phyloP scores from a whole-genome alignment of 1,140 invertebrate genomes.

The Aplysia californica region DNA sequence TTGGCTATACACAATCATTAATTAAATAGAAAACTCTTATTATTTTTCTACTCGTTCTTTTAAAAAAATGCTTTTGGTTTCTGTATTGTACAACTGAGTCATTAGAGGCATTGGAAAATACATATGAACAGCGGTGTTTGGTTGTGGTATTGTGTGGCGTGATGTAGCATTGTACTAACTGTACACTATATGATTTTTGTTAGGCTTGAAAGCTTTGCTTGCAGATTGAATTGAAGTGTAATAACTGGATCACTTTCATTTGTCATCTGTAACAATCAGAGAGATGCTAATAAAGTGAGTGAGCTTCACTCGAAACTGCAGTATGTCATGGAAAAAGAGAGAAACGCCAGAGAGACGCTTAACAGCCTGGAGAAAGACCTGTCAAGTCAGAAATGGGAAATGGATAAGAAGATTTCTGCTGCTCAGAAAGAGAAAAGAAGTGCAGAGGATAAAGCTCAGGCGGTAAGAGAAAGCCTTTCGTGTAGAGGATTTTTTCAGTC shows the following conservation, averaged over 20 bases:
- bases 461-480: not conserved
- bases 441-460: not conserved
- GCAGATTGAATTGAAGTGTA: not conserved
- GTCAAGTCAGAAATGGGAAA: not conserved
- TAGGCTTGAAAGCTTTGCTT: not conserved
- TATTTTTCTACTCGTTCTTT: too few species aligned
- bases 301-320: conserved; percentile 14
- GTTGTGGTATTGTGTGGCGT: not conserved
- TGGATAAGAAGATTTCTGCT: conserved; percentile 4
- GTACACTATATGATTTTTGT: not conserved
- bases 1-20: too few species aligned
- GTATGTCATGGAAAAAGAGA: conserved; percentile 23
- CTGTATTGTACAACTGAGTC: too few species aligned
- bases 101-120: too few species aligned
- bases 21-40: too few species aligned
- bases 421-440: conserved; percentile 10
- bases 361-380: not conserved
- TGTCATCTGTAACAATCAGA: not conserved
- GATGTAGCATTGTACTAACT: not conserved
- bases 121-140: not conserved
- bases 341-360: conserved; percentile 5
- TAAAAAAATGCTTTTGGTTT: too few species aligned
- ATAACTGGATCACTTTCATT: not conserved
- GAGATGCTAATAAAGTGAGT: not conserved
- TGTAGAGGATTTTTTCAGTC: not conserved